Evolutionary conservation across 2,888 invertebrate genomes (phyloP).

Genomic region (Auanema freiburgensis): DNA sequence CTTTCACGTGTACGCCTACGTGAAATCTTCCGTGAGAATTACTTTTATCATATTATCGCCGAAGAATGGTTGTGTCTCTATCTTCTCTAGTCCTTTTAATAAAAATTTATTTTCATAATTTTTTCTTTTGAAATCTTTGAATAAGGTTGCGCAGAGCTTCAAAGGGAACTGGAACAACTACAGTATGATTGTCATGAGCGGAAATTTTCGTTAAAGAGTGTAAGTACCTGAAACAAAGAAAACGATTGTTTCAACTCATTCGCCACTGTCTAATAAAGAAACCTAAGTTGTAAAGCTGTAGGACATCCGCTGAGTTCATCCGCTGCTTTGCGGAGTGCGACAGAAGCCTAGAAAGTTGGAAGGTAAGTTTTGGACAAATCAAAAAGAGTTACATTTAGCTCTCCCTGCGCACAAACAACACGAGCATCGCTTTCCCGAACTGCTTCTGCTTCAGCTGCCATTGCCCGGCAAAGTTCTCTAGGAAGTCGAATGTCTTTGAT

Average conservation of each 20-base stretch:
- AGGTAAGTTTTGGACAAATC: background rate
- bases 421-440: conserved; percentile 53
- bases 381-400: conserved; percentile 14
- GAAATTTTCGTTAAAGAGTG: conserved; percentile 55
- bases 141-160: conserved; percentile 28
- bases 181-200: conserved; percentile 52
- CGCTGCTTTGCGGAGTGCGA: conserved; percentile 50
- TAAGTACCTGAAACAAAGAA: conserved; percentile 36
- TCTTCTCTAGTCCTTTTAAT: too few relatives aligned
- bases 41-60: too few relatives aligned
- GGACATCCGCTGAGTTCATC: conserved; percentile 43
- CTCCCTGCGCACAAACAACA: conserved; percentile 52
- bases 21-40: too few relatives aligned
- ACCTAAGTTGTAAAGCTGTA: conserved; percentile 46
- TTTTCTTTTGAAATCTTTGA: background rate
- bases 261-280: background rate
- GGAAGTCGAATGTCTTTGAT: conserved; percentile 60
- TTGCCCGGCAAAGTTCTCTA: conserved; percentile 46
- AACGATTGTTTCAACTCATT: background rate
- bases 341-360: conserved; percentile 42
- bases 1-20: too few relatives aligned
- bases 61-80: too few relatives aligned
- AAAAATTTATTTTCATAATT: too few relatives aligned
- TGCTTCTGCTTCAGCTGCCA: conserved; percentile 60
- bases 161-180: conserved; percentile 48